Base-by-base conservation (phyloP, 2,113 vertebrate species). In the Halcyon malimbica region DNA sequence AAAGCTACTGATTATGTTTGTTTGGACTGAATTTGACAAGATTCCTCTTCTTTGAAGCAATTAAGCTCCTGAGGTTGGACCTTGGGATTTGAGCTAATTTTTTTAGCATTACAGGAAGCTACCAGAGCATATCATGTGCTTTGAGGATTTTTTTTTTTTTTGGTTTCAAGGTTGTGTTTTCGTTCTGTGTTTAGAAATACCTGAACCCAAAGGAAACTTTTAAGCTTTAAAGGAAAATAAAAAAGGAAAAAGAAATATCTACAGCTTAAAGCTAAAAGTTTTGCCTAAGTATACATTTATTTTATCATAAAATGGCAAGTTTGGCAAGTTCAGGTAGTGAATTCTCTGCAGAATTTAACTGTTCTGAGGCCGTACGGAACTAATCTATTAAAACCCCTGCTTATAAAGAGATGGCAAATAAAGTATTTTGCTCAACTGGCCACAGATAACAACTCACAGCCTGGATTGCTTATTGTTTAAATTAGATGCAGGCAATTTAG, bases 41-140 rank as follows among this genome's bases (percentile, higher is more conserved):
- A 98, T 98, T 98, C 98, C 96, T 96, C 94, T 97, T 98, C 98
- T 99, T 98, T 99, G 98, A 98, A 98, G 98, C 98, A 99, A 99
- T 99, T 99, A 99, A 98, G 97, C 98, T 99, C 98, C 96, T 95
- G 98, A 98, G 98, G 98, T 97, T 98, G 98, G 97, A 97, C 98
- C 97, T 98, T 97, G 97, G 96, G 98, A 98, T 98, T 98, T 97
- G 97, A 98, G 97, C 97, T 99, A 98, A 98, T 98, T 98, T 98
- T 98, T 97, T 92, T 56, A 97, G 94, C 91, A 63, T 97, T 70
- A 86, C 64, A 86, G 97, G 98, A 98, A 98, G 98, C 97, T 98
- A 97, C 98, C 95, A 92, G 96, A 97, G 97, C 97, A 95, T 97
- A 97, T 98, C 97, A 96, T 73, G 97, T 71, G 87, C 96, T 97